Percentiles rank a stretch among this genome's conserved stretches.
Evolutionary conservation across 92 coral and sea anemone genomes (phyloP).

Genomic region (Blastomussa wellsi): DNA sequence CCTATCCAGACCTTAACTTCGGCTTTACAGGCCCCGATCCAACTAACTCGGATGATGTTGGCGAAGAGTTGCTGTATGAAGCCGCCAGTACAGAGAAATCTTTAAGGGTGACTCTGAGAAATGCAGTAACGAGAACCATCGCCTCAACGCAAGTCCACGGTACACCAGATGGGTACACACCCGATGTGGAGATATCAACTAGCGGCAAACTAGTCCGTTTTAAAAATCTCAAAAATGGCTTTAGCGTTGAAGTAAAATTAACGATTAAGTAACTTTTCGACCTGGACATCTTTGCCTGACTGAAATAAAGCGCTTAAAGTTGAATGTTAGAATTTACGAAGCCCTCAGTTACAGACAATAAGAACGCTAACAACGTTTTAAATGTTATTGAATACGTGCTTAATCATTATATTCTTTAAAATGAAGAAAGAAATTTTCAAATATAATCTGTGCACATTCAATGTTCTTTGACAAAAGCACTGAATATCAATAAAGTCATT

Average conservation of each 20-base stretch:
- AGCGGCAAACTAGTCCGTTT: constrained; percentile 2
- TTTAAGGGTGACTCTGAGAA: constrained; percentile 16
- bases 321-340: background rate
- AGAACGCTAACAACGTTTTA: background rate
- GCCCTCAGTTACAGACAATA: background rate
- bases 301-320: background rate
- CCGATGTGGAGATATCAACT: background rate
- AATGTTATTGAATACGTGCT: no score
- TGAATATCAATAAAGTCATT: no score
- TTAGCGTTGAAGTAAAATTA: constrained; percentile 40
- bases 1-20: constrained; percentile 42
- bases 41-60: constrained; percentile 9
- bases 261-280: no score
- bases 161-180: constrained; percentile 18
- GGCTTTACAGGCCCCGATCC: background rate
- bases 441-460: no score
- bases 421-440: no score
- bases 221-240: constrained; percentile 38
- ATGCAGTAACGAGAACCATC: background rate
- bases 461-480: no score
- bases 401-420: no score
- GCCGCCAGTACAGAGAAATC: constrained; percentile 1
- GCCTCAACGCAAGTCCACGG: constrained; percentile 15
- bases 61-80: constrained; percentile 36
- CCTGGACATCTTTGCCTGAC: no score